Conservation (phyloP, 2,797 vertebrate genomes). For the Tenualosa ilisha region DNA sequence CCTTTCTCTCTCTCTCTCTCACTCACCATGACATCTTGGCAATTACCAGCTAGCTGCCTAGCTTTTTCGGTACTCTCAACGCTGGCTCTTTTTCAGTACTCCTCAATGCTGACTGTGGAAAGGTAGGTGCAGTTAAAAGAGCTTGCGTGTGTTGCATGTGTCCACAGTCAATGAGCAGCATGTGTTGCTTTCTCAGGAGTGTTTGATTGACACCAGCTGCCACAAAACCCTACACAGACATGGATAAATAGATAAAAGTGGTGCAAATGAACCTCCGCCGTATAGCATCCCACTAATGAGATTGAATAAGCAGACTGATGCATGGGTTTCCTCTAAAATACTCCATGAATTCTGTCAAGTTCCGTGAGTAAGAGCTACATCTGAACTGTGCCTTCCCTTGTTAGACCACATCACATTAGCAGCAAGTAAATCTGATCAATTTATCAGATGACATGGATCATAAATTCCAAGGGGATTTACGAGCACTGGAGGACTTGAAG, state of each 20-base stretch:
- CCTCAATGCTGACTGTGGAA: background rate
- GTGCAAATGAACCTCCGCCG: background rate
- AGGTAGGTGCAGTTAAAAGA: background rate
- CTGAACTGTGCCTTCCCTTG: background rate
- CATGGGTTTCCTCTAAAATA: conserved; percentile 11
- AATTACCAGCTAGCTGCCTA: background rate
- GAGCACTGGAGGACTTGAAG: conserved; percentile 27
- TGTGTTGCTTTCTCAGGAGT: background rate
- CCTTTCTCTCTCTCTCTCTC: background rate
- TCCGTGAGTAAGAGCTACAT: background rate
- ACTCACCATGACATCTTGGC: background rate
- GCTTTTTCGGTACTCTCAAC: background rate
- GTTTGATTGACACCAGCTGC: background rate
- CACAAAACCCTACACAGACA: background rate
- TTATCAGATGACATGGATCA: conserved; percentile 56
- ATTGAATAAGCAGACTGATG: background rate
- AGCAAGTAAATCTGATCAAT: conserved; percentile 49
- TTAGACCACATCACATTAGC: background rate
- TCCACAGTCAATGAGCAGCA: background rate
- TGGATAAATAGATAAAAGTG: background rate
- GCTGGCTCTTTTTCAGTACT: background rate
- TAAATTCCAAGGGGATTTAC: conserved; percentile 57
- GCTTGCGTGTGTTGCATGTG: background rate
- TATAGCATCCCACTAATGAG: background rate
- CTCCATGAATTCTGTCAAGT: background rate